Conservation (phyloP, 1,140 invertebrate species). For the Papilio glaucus region DNA sequence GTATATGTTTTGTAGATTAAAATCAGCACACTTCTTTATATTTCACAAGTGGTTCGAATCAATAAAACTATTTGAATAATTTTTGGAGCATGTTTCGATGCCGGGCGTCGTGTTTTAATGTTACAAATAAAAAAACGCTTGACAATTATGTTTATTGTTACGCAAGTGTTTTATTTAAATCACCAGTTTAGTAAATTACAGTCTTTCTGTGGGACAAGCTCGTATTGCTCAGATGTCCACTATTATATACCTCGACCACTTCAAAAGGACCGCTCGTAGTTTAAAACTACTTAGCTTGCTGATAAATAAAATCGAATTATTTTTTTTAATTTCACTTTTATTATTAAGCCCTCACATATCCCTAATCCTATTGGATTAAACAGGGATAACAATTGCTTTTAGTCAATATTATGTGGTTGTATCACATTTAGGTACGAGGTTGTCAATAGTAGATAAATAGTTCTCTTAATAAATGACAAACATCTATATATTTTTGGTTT, state of each 20-base stretch:
- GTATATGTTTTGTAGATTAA: neutral
- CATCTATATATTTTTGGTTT: no score
- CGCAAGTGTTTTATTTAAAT: conserved; percentile 62
- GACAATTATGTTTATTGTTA: conserved; percentile 49
- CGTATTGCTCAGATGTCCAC: conserved; percentile 42
- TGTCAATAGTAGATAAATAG: no score
- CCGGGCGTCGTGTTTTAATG: conserved; percentile 18
- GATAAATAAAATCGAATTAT: neutral
- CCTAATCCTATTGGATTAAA: no score
- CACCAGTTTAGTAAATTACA: conserved; percentile 63
- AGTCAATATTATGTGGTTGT: no score
- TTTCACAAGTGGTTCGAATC: neutral
- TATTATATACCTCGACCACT: conserved; percentile 47
- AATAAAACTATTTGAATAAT: conserved; percentile 31
- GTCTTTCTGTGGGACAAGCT: conserved; percentile 49
- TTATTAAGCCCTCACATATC: no score
- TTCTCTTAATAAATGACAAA: no score
- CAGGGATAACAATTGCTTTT: no score
- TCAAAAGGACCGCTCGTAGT: conserved; percentile 12
- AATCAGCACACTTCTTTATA: neutral
- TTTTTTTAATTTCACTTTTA: neutral
- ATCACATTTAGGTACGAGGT: no score
- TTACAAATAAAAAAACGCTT: conserved; percentile 40
- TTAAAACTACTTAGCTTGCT: neutral
- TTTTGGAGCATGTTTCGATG: neutral